phyloP scores from a whole-genome alignment of 2,888 invertebrate genomes.

The Limenitis camilla region DNA sequence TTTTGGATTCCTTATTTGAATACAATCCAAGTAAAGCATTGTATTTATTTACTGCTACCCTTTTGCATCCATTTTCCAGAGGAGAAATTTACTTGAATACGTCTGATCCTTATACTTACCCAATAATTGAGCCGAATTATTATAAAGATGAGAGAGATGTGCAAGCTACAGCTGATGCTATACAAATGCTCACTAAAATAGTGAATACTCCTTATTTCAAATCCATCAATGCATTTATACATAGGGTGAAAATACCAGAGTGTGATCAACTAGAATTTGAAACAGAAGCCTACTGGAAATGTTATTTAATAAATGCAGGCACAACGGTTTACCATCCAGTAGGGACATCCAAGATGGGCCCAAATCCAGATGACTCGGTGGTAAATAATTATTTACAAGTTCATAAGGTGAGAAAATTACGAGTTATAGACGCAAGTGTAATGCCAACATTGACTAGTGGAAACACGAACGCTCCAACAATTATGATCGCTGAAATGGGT shows the following conservation, averaged over 20 bases:
- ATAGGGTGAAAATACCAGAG: conserved; percentile 35
- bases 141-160: conserved; percentile 72
- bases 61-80: conserved; percentile 66
- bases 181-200: conserved; percentile 39
- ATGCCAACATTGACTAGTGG: conserved; percentile 85
- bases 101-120: conserved; percentile 72
- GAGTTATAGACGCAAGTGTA: conserved; percentile 84
- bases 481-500: conserved; percentile 87
- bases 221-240: conserved; percentile 37
- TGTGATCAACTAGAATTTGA: conserved; percentile 37
- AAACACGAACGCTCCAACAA: conserved; percentile 84
- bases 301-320: conserved; percentile 61
- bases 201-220: conserved; percentile 38
- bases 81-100: conserved; percentile 73
- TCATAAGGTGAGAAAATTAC: conserved; percentile 76
- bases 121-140: conserved; percentile 78
- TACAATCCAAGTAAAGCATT: conserved; percentile 39
- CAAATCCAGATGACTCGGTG: conserved; percentile 36
- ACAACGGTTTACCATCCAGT: conserved; percentile 78
- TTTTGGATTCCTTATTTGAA: conserved; percentile 19
- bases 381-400: conserved; percentile 77
- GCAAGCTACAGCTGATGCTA: conserved; percentile 37
- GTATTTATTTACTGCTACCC: conserved; percentile 42
- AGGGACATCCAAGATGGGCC: conserved; percentile 77
- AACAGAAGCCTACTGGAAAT: conserved; percentile 44